Evolutionary conservation across 2,797 vertebrate species (phyloP).

Genomic region (Toxotes lorentzi): DNA sequence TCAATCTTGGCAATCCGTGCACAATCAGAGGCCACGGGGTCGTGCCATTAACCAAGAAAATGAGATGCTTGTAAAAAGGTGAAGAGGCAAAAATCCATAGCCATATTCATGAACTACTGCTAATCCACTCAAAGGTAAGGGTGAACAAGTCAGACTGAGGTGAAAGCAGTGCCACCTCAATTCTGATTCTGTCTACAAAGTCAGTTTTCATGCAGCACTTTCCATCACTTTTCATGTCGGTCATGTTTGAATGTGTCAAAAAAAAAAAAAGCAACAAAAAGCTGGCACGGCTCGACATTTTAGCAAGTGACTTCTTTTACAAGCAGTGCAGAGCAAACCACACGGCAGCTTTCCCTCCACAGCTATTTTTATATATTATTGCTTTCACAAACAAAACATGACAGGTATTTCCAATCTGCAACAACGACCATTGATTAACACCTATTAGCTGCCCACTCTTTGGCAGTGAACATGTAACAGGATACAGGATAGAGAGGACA

Average conservation of each 20-base stretch:
- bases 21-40: not conserved
- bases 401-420: slow-evolving; percentile 51
- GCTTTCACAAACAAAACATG: slow-evolving; percentile 27
- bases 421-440: slow-evolving; percentile 57
- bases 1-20: not conserved
- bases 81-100: not conserved
- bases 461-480: slow-evolving; percentile 44
- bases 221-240: not conserved
- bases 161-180: not conserved
- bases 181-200: not conserved
- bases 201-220: not conserved
- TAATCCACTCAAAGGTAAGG: slow-evolving; percentile 5
- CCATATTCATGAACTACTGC: not conserved
- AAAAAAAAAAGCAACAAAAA: not conserved
- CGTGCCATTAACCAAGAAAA: not conserved
- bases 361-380: slow-evolving; percentile 36
- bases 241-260: slow-evolving; percentile 2
- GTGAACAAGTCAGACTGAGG: not conserved
- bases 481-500: slow-evolving; percentile 27
- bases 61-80: slow-evolving; percentile 4
- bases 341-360: slow-evolving; percentile 36
- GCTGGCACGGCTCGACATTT: slow-evolving; percentile 22
- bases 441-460: slow-evolving; percentile 47
- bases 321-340: slow-evolving; percentile 18
- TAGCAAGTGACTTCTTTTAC: slow-evolving; percentile 26